Conservation (phyloP, 2,113 vertebrate species). For the Nettapus auritus region DNA sequence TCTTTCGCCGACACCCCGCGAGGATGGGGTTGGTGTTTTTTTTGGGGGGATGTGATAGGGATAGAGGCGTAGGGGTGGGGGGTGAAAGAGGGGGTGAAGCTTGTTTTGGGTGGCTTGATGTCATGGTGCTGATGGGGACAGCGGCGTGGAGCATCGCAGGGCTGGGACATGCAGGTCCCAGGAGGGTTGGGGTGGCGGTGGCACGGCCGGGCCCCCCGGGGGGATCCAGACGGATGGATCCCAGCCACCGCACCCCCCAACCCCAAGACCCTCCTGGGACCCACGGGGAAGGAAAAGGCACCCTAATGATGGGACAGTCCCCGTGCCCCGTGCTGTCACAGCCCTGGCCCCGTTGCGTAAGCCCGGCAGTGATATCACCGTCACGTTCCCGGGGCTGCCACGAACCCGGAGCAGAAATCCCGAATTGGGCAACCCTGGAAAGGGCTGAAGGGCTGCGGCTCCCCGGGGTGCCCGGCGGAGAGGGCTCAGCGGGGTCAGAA, state of each 20-base stretch:
- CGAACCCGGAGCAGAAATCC: slow-evolving; percentile 2
- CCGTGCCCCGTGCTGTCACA: background rate
- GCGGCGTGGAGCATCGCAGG: background rate
- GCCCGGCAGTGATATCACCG: background rate
- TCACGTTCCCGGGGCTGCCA: background rate
- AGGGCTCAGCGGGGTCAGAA: background rate
- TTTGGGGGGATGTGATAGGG: too few relatives aligned
- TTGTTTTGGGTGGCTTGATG: background rate
- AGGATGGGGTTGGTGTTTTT: background rate
- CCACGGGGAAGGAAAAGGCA: background rate
- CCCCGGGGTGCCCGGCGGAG: background rate
- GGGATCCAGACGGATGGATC: background rate
- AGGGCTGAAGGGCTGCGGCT: background rate
- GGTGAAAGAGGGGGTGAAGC: background rate
- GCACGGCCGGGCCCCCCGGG: too few relatives aligned
- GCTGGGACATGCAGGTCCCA: rapidly evolving
- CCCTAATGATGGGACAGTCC: background rate
- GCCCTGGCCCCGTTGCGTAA: background rate
- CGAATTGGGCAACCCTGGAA: slow-evolving; percentile 67
- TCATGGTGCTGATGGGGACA: background rate
- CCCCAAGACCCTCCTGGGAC: too few relatives aligned
- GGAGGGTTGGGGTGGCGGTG: background rate
- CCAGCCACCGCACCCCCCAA: rapidly evolving
- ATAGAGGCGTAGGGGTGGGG: background rate
- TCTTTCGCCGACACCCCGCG: background rate